These are phyloP conservation scores for Hippocampus zosterae DNA, from an alignment of 2,113 vertebrate species.

Conservation along the genomic window DNA sequence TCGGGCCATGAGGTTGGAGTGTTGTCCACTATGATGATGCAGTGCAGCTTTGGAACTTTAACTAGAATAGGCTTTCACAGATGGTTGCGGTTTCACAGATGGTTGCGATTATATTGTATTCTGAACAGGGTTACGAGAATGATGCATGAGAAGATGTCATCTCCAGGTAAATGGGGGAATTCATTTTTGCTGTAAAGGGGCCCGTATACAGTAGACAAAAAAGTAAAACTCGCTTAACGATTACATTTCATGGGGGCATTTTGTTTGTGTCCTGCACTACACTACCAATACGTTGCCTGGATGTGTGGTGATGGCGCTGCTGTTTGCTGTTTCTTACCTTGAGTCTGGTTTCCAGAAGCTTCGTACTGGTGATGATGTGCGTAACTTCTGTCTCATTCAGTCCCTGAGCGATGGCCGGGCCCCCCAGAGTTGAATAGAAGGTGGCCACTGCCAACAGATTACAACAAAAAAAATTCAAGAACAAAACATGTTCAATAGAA, in stretches of 20 bases:
- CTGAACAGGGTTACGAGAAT: too few species aligned
- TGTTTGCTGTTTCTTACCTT: conserved; percentile 72
- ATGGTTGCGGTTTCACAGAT: conserved; percentile 12
- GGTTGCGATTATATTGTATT: background rate
- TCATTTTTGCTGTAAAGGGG: background rate
- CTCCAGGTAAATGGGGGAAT: background rate
- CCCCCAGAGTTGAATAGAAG: conserved; percentile 89
- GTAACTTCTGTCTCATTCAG: conserved; percentile 89
- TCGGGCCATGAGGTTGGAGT: conserved; percentile 73
- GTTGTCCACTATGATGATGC: conserved; percentile 85
- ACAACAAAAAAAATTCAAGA: too few species aligned
- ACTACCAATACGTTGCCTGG: background rate
- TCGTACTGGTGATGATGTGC: conserved; percentile 91
- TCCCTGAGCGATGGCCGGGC: conserved; percentile 86
- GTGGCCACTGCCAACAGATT: conserved; percentile 80
- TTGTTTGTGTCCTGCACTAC: background rate
- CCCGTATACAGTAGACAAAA: too few species aligned
- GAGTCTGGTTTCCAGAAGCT: conserved; percentile 86
- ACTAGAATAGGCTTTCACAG: conserved; percentile 78
- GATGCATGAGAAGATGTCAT: background rate
- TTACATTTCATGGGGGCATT: background rate
- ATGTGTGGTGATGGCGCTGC: background rate
- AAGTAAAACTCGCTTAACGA: background rate
- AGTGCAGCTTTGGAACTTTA: conserved; percentile 79
- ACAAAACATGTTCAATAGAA: background rate